Evolutionary conservation across 1,140 invertebrate genomes (phyloP), one percentile per base, ranked within the genome.

Genomic region (Pseudomyrmex concolor): DNA sequence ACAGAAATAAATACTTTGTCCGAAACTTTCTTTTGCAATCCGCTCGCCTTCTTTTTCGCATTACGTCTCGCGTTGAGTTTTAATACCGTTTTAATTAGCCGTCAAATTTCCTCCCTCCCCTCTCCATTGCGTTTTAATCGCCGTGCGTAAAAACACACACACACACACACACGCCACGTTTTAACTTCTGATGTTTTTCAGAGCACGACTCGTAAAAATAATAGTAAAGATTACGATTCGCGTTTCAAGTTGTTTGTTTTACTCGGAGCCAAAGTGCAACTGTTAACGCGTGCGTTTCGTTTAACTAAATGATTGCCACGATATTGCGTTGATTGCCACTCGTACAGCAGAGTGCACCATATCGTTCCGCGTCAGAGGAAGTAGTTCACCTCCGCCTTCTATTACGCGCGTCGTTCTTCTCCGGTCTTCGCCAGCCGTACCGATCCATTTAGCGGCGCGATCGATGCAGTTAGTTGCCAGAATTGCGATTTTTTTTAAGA

Each of bases 21-120:
- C 43, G 66, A 66, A 71, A 34, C 5, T 34, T 54, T 80, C 66
- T 66, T 71, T 80, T 60, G 76, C 71, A 70, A 80, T 80, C 76
- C 54, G 43, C 76, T 13, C 9, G 19, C 54, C 17, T 12, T 22
- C 64, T 15, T 13, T 43, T 43, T 19, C 19, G 57, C 25, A 17
- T 59, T 71, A 70, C 62, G 34, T 45, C n/a, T 25, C 67, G 67
- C 67, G 34, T 34, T 70, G 55, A 66, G 66, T 70, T 70, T 70
- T 80, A 80, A 80, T 80, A 60, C 54, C 66, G 76, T 45, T 71
- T 80, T 80, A 80, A 80, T 80, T 80, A 80, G 76, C 66, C 76
- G 76, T 80, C 76, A 66, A 80, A 80, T 80, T 80, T 80, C 54
- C 76, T 25, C 19, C 66, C 34, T 12, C 10, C 22, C 68, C 45